Evolutionary conservation across 2,888 invertebrate species (phyloP).

Genomic region (Lasius fuliginosus): DNA sequence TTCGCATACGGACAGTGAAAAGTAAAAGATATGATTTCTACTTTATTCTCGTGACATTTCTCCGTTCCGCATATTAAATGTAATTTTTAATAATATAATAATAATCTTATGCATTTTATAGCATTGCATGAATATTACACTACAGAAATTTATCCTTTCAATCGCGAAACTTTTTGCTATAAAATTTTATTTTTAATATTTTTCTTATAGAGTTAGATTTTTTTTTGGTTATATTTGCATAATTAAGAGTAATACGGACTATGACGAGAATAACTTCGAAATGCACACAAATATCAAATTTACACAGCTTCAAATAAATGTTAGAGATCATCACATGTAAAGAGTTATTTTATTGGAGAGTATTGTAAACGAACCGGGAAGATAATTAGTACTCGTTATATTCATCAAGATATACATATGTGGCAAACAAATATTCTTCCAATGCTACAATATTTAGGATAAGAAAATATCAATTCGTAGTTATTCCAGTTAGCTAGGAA

Average conservation of each 20-base stretch:
- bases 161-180: background rate
- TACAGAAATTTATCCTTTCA: background rate
- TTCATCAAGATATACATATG: conserved; percentile 8
- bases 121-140: background rate
- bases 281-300: conserved; percentile 4
- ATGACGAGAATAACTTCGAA: conserved; percentile 1
- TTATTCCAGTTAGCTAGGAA: background rate
- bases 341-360: conserved; percentile 59
- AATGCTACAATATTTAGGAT: conserved; percentile 48
- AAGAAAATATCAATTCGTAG: conserved; percentile 1
- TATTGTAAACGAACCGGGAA: conserved; percentile 56
- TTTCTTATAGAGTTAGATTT: background rate
- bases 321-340: conserved; percentile 26
- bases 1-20: background rate
- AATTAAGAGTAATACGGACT: background rate
- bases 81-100: background rate
- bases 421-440: conserved; percentile 34
- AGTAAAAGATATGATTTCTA: background rate
- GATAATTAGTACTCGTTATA: conserved; percentile 61
- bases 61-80: background rate
- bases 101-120: background rate
- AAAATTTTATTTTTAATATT: background rate
- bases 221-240: background rate
- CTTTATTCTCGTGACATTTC: background rate
- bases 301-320: conserved; percentile 8